phyloP scores from a whole-genome alignment of 2,113 vertebrate species.

The Microtus ochrogaster region DNA sequence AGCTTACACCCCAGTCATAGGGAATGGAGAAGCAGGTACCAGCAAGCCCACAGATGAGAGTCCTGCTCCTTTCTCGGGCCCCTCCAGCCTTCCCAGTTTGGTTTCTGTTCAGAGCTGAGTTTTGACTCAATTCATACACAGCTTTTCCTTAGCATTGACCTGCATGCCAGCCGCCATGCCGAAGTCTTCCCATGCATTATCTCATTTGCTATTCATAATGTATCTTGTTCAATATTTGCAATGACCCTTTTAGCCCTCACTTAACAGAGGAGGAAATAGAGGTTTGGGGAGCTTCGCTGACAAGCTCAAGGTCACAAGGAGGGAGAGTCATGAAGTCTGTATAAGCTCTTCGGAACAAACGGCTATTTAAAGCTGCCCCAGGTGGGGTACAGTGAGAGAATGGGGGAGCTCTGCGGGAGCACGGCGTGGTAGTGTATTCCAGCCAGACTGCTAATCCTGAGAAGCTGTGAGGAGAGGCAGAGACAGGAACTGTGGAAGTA shows the following conservation, averaged over 20 bases:
- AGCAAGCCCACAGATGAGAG: neutral
- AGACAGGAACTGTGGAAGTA: neutral
- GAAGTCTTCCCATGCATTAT: neutral
- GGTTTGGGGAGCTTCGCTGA: neutral
- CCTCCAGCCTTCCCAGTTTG: neutral
- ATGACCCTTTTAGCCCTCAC: neutral
- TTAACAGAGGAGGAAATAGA: slow-evolving; percentile 23
- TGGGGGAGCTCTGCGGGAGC: neutral
- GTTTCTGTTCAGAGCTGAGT: neutral
- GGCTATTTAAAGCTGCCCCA: neutral
- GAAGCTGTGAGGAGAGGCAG: neutral
- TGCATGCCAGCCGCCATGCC: neutral
- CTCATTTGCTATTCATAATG: neutral
- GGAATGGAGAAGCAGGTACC: neutral
- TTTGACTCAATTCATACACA: neutral
- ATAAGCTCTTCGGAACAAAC: neutral
- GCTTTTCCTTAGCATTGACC: neutral
- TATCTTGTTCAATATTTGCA: slow-evolving; percentile 40
- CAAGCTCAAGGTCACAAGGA: slow-evolving; percentile 4
- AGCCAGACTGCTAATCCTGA: neutral
- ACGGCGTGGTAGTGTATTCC: neutral
- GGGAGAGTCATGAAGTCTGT: neutral
- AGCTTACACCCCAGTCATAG: neutral
- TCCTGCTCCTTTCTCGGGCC: neutral
- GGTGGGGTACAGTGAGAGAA: neutral